These are phyloP conservation scores for Ailuropoda melanoleuca DNA, from an alignment of 2,113 vertebrate genomes.

Conservation along the genomic window DNA sequence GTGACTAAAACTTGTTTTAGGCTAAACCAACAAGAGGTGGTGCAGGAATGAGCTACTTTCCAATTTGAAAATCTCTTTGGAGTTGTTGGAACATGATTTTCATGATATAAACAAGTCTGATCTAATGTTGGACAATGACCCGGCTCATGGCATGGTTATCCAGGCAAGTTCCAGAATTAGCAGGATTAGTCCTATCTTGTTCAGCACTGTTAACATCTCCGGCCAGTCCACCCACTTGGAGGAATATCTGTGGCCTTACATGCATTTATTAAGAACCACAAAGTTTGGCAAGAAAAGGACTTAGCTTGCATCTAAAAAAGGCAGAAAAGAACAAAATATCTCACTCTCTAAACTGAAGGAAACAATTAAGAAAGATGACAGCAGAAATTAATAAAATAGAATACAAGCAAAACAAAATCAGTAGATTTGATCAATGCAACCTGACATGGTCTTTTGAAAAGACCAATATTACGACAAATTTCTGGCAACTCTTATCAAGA, in stretches of 20 bases:
- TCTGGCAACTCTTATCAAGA: neutral
- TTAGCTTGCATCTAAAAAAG: neutral
- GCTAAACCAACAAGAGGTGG: neutral
- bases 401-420: neutral
- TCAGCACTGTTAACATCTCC: neutral
- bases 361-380: neutral
- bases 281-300: neutral
- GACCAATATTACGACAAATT: neutral
- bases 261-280: neutral
- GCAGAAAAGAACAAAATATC: neutral
- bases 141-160: too few species aligned
- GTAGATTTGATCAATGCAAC: neutral
- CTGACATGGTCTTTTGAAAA: neutral
- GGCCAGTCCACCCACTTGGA: neutral
- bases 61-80: neutral
- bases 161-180: neutral
- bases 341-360: neutral
- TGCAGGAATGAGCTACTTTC: neutral
- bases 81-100: neutral
- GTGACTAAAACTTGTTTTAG: neutral
- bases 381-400: neutral
- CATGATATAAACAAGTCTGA: neutral
- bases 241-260: neutral
- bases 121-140: neutral
- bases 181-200: neutral